Conservation (phyloP, 1,140 invertebrate species). For the Drosophila subpulchrella region DNA sequence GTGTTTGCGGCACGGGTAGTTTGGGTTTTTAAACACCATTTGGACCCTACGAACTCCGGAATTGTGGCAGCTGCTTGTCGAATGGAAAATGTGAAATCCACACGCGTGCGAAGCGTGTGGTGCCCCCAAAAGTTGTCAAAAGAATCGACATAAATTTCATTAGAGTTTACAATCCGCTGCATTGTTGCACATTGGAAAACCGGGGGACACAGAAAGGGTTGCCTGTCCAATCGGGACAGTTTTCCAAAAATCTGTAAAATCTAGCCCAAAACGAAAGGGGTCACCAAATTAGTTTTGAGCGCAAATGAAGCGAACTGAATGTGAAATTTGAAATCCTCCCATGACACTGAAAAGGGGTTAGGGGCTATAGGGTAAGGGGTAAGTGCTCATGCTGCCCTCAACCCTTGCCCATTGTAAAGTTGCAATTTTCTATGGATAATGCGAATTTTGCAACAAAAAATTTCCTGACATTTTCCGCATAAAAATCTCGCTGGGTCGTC, state of each 20-base stretch:
- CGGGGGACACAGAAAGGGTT: conserved; percentile 45
- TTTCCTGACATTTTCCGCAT: conserved; percentile 66
- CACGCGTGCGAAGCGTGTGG: conserved; percentile 69
- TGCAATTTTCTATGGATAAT: conserved; percentile 72
- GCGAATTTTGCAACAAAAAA: conserved; percentile 73
- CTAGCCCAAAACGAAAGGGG: conserved; percentile 57
- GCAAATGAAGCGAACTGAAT: conserved; percentile 35
- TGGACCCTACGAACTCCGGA: conserved; percentile 25
- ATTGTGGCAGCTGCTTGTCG: conserved; percentile 63
- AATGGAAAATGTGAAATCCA: conserved; percentile 65
- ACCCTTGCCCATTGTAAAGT: conserved; percentile 68
- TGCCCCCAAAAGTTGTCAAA: conserved; percentile 59
- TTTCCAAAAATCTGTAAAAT: conserved; percentile 73
- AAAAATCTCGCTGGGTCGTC: conserved; percentile 48
- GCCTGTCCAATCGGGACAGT: conserved; percentile 39
- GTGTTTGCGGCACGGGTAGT: conserved; percentile 27
- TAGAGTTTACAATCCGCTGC: conserved; percentile 49
- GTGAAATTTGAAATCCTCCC: conserved; percentile 10
- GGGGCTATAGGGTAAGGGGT: conserved; percentile 46
- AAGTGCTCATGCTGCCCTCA: conserved; percentile 38
- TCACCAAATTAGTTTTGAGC: conserved; percentile 67
- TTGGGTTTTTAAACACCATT: conserved; percentile 59
- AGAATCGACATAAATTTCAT: conserved; percentile 39
- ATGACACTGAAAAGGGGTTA: conserved; percentile 36
- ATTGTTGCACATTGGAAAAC: conserved; percentile 54